Conservation (phyloP, 1,140 invertebrate genomes). For the Apis mellifera region Amel_HAv3.1 CM009934.2:13185501-13186000, state of each 20-base stretch:
- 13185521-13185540: neutral
- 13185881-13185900: conserved; percentile 90
- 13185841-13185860: neutral
- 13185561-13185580: conserved; percentile 21
- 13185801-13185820: too few relatives aligned
- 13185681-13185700: neutral
- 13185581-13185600: conserved; percentile 16
- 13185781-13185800: too few relatives aligned
- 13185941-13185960: conserved; percentile 89
- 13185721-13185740: neutral
- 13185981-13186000: conserved; percentile 86
- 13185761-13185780: neutral
- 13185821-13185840: too few relatives aligned
- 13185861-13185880: too few relatives aligned
- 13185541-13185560: conserved; percentile 1
- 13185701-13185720: neutral
- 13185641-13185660: neutral
- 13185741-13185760: neutral
- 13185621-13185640: neutral
- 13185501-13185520: neutral
- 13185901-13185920: conserved; percentile 86
- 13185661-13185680: neutral
- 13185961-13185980: conserved; percentile 87
- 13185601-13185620: neutral
- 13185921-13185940: conserved; percentile 85